Evolutionary conservation across 2,113 vertebrate species (phyloP), one percentile per base, ranked within the genome.

Genomic region (Chionodraco myersi): DNA sequence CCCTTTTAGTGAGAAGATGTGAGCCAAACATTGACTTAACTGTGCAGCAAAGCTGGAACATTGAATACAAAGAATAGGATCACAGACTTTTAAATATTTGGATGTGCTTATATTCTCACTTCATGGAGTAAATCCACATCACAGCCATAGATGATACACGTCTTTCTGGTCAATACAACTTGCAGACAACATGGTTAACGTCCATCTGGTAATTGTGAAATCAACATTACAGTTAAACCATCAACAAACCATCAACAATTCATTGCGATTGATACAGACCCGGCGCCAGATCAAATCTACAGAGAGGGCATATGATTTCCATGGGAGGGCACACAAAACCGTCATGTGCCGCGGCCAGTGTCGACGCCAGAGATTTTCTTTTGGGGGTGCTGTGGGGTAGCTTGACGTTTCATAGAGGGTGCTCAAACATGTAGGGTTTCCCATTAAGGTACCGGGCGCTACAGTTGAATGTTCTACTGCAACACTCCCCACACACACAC

Each of bases 1-100:
- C 45, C 56, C 45, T 71, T 41, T 70, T 14, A 52, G 64, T 26
- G 14, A 48, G 66, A 72, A 36, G 71, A 82, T 76, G 14, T 76
- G 70, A 82, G 69, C 47, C 69, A 77, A 56, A 3, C 4, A 48
- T n/a, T 10, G 36, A 45, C 26, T 48, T 11, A 18, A 65, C 47
- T 10, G 11, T 62, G 26, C 1, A 45, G 54, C 45, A 11, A 16
- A 44, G n/a, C 10, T 26, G 41, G 66, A 75, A 44, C 45, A 52
- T 6, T 72, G n/a, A 41, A 41, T 59, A 21, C 53, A 59, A 73
- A 75, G 21, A 75, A 15, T 13, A 41, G 51, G 60, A 54, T 65
- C 13, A 41, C 41, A 72, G 82, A 34, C 30, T 49, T 69, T 75
- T 30, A 41, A 60, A 59, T 0, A 8, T 44, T 13, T 10, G 13